Percentiles rank a stretch among this genome's conserved stretches.
Evolutionary conservation across 2,888 invertebrate species (phyloP).

Genomic region (Argyresthia albistria): DNA sequence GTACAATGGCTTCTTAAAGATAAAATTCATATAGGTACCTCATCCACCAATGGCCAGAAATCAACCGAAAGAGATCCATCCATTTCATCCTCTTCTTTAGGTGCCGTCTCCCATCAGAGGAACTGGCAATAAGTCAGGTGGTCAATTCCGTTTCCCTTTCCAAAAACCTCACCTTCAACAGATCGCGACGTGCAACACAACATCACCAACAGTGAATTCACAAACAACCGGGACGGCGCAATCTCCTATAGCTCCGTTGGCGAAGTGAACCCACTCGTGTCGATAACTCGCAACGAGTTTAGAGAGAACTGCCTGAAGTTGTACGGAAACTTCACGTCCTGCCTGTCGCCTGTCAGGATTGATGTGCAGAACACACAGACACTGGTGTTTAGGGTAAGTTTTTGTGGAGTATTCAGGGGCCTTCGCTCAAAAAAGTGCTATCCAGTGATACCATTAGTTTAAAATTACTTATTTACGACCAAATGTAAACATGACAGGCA

Average conservation of each 20-base stretch:
- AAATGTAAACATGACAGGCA: too few species aligned
- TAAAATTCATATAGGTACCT: too few species aligned
- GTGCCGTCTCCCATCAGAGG: too few species aligned
- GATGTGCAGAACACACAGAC: constrained; percentile 96
- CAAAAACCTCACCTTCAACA: constrained; percentile 36
- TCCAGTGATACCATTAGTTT: neutral
- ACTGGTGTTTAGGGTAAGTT: constrained; percentile 84
- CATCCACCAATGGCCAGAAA: too few species aligned
- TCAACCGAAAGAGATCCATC: too few species aligned
- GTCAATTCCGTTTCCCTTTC: neutral
- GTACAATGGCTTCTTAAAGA: too few species aligned
- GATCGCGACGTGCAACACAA: constrained; percentile 94
- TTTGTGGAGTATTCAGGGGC: neutral
- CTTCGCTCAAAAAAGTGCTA: too few species aligned
- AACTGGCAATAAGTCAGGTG: too few species aligned
- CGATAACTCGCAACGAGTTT: constrained; percentile 90
- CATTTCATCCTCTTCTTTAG: too few species aligned
- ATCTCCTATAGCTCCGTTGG: constrained; percentile 92
- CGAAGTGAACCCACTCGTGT: constrained; percentile 93
- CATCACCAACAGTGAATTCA: constrained; percentile 85
- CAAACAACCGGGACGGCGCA: constrained; percentile 89
- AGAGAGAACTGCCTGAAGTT: constrained; percentile 88
- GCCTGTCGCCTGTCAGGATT: constrained; percentile 85
- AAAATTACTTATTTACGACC: neutral
- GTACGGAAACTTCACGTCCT: constrained; percentile 95